These are phyloP conservation scores for Arothron firmamentum DNA, from an alignment of 2,113 vertebrate genomes.

Conservation along the genomic window DNA sequence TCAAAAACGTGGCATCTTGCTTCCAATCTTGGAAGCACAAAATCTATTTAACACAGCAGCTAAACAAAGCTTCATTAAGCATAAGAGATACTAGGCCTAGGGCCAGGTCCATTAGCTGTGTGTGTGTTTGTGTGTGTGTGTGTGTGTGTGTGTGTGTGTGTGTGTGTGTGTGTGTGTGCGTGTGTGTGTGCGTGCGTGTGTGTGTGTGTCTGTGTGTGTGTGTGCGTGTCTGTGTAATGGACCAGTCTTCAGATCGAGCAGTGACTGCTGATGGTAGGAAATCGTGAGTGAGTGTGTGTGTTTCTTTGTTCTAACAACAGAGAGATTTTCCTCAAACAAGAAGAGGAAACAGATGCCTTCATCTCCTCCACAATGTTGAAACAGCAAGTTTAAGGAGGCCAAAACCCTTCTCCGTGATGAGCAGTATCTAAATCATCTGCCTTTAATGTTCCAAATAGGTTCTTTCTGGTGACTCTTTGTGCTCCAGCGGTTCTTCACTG, in stretches of 20 bases:
- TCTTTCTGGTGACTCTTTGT: too few relatives aligned
- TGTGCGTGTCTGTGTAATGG: not conserved
- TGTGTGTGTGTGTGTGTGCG: too few relatives aligned
- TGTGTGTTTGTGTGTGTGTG: slow-evolving; percentile 12
- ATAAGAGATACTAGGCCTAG: slow-evolving; percentile 27
- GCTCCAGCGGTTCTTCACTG: too few relatives aligned
- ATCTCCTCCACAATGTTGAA: too few relatives aligned
- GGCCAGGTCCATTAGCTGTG: slow-evolving; percentile 36
- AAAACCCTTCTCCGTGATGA: too few relatives aligned
- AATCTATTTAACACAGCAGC: slow-evolving; percentile 46
- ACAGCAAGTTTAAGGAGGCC: too few relatives aligned
- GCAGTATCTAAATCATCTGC: too few relatives aligned
- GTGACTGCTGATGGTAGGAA: slow-evolving; percentile 18
- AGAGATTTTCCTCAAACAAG: not conserved
- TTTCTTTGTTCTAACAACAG: not conserved
- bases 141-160: slow-evolving; percentile 12
- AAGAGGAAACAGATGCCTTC: not conserved
- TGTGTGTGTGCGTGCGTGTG: not conserved
- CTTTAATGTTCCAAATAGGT: too few relatives aligned
- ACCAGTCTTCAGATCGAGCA: slow-evolving; percentile 9
- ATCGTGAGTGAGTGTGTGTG: slow-evolving; percentile 10
- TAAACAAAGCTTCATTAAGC: slow-evolving; percentile 49
- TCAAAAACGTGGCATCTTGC: not conserved
- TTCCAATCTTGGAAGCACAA: slow-evolving; percentile 27
- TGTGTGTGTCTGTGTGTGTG: not conserved